Conservation (phyloP, 2,888 invertebrate genomes). For the Odontocerum albicorne region DNA sequence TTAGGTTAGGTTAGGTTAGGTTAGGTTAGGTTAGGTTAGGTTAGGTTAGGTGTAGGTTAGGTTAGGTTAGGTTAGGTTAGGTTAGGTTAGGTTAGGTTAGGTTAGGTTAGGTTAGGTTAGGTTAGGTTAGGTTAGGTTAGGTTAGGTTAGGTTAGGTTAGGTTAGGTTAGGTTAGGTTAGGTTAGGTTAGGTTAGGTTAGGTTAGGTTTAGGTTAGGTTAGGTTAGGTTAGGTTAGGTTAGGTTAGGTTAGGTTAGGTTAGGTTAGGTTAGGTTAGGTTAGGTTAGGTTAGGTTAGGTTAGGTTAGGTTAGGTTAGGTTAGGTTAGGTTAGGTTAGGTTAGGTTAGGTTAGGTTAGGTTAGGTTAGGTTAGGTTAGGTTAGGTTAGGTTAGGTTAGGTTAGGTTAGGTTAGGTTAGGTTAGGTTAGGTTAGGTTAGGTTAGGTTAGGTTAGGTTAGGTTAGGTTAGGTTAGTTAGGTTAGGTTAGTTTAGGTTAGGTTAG, state of each 20-base stretch:
- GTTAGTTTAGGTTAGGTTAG: too few relatives aligned
- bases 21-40: conserved; percentile 8
- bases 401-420: conserved; percentile 20
- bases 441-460: conserved; percentile 22
- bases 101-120: background rate
- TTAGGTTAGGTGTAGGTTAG: conserved; percentile 14
- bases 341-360: conserved; percentile 21
- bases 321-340: conserved; percentile 21
- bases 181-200: conserved; percentile 4
- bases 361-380: conserved; percentile 21
- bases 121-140: conserved; percentile 3
- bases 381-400: conserved; percentile 22
- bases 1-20: background rate
- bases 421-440: conserved; percentile 20
- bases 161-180: conserved; percentile 7
- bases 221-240: background rate
- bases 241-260: conserved; percentile 7
- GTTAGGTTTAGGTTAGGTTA: background rate
- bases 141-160: conserved; percentile 7
- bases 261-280: conserved; percentile 19
- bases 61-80: conserved; percentile 13
- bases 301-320: conserved; percentile 20
- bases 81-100: background rate
- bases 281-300: conserved; percentile 19
- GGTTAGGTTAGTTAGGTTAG: conserved; percentile 15